These are phyloP conservation scores for Anguilla pacifica DNA, from an alignment of 2,797 vertebrate species.

Conservation along the genomic window DNA sequence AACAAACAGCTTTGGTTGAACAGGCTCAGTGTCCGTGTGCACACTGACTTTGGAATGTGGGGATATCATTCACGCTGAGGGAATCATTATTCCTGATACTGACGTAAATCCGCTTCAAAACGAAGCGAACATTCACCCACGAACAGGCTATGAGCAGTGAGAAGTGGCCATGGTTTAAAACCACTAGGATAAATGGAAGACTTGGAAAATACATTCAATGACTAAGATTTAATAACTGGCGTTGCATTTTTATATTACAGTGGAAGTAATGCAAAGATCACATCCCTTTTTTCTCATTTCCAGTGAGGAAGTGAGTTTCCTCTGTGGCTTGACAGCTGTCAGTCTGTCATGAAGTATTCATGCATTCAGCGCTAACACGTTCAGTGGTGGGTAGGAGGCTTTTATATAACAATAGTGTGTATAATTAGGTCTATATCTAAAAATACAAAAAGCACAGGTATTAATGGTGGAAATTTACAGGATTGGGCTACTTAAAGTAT, in stretches of 20 bases:
- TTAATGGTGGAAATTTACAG: background rate
- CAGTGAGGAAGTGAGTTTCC: background rate
- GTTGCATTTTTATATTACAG: background rate
- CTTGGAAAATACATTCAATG: slow-evolving; percentile 27
- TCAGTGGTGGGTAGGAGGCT: background rate
- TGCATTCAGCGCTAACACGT: background rate
- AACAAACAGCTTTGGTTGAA: slow-evolving; percentile 22
- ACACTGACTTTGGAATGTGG: slow-evolving; percentile 25
- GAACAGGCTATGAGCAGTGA: background rate
- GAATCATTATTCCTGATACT: background rate
- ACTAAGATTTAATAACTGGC: background rate
- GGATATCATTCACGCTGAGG: background rate
- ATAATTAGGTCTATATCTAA: background rate
- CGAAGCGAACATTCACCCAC: background rate
- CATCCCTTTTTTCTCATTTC: background rate
- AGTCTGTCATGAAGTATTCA: background rate
- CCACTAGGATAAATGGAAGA: slow-evolving; percentile 24
- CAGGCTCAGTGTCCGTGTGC: background rate
- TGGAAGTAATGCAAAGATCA: background rate
- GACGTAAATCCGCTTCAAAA: background rate
- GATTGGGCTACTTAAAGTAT: background rate
- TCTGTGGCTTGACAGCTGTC: background rate
- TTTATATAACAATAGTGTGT: background rate
- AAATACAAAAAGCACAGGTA: background rate
- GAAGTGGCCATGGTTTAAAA: background rate